Base-by-base conservation (phyloP, 30 jellyfish, hydroid and myxozoan species). In the Haliclystus octoradiatus region DNA sequence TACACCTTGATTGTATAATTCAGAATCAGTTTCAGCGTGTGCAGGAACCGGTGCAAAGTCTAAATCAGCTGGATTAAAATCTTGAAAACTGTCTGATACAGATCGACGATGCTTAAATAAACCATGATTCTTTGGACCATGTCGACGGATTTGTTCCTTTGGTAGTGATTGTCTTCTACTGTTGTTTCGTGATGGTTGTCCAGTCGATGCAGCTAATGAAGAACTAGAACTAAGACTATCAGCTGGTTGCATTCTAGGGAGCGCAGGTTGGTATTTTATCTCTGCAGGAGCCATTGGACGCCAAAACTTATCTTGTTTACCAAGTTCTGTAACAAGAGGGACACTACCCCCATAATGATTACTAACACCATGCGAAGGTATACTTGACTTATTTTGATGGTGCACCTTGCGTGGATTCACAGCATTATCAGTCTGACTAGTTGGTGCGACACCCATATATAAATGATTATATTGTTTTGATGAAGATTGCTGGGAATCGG, bases 211-310 rank as follows among this genome's bases (percentile, higher is more conserved):
- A 30, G 96, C 78, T 51, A 78, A 79, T 0, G 96, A 86, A 3
- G 96, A 79, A 53, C 93, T 77, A 2, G 96, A 86, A 67, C 96
- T 86, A 2, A 93, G 79, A 53, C 96, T 86, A n/a, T 80, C 94
- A 12, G 40, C 75, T 26, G 85, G 33, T 35, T 80, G 93, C 47
- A 82, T 65, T 4, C 85, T 70, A 23, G 71, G 70, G 15, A 70
- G 29, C 1, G 82, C 83, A 1, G 82, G 69, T 62, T 47, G 77
- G 47, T 62, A 78, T 30, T 65, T 68, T 12, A 69, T 31, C 0
- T 62, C 49, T 76, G 70, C 70, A 26, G 60, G 63, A 52, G 66
- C 33, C 70, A 70, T 61, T 24, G 78, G 82, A 30, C 70, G 78
- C 29, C 70, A 81, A 63, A 79, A 3, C 1, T 49, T 12, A 31